These are phyloP conservation scores for Pteropus alecto DNA, from an alignment of 2,113 vertebrate species.

Conservation along the genomic window DNA sequence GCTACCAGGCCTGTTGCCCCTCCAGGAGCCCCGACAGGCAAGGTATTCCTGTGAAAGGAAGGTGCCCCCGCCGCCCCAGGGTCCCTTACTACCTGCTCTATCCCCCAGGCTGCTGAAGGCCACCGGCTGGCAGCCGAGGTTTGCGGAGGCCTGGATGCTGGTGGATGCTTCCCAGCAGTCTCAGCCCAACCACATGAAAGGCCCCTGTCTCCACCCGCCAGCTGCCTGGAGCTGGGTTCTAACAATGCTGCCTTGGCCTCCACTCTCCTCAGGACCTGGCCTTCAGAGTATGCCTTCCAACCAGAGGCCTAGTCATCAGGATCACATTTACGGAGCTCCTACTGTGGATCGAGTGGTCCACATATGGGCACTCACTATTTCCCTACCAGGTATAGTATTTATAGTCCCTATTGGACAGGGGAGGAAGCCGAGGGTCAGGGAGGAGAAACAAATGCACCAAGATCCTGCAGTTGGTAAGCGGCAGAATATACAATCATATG, in stretches of 20 bases:
- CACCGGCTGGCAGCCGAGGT: background rate
- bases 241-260: background rate
- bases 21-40: fast-evolving
- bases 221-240: slow-evolving; percentile 45
- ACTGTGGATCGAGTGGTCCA: fast-evolving
- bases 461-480: background rate
- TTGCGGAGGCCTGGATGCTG: background rate
- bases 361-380: background rate
- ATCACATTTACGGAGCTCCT: background rate
- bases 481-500: background rate
- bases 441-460: background rate
- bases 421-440: background rate
- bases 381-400: background rate
- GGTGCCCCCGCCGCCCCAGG: background rate
- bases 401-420: background rate
- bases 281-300: background rate
- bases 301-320: background rate
- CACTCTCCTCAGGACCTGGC: background rate
- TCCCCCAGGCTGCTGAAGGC: fast-evolving
- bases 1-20: background rate
- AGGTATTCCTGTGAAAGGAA: no score
- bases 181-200: slow-evolving; percentile 71
- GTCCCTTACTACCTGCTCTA: background rate
- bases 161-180: background rate
- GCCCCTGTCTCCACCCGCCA: slow-evolving; percentile 35